These are phyloP conservation scores for Hexactinellida sp. DNA, from an alignment of 37 sponge, comb jelly and placozoan species.

Conservation along the genomic window DNA sequence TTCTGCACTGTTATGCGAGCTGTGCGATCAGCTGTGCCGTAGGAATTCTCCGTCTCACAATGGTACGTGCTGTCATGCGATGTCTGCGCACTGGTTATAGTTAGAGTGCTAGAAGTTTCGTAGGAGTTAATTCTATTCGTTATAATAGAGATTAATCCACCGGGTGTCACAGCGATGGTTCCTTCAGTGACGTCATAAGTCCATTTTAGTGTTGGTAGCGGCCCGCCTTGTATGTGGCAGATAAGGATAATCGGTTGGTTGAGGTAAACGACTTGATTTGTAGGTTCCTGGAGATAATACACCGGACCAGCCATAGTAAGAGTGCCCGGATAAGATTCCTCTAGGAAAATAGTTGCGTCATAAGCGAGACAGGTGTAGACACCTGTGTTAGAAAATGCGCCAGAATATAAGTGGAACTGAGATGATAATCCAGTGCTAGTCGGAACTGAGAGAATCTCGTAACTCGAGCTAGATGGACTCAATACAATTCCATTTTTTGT, in stretches of 20 bases:
- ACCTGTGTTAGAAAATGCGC: neutral
- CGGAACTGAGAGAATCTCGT: neutral
- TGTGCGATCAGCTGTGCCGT: neutral
- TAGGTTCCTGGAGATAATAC: neutral
- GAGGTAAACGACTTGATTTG: neutral
- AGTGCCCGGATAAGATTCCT: neutral
- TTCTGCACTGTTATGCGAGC: neutral
- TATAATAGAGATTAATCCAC: neutral
- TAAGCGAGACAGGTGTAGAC: constrained; percentile 14
- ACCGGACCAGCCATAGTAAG: neutral
- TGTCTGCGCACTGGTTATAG: neutral
- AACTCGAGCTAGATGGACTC: neutral
- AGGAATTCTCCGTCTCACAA: constrained; percentile 12
- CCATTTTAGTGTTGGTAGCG: neutral
- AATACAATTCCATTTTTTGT: neutral
- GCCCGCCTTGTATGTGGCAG: neutral
- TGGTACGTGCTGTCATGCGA: neutral
- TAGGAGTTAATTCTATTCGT: neutral
- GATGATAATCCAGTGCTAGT: neutral
- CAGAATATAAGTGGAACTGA: neutral
- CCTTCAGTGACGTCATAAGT: neutral
- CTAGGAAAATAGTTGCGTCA: neutral
- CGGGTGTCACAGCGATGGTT: neutral
- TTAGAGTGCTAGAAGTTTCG: neutral
- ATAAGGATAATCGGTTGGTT: constrained; percentile 5